Base-by-base conservation (phyloP, 2,888 invertebrate genomes). In the Pollenia amentaria region DNA sequence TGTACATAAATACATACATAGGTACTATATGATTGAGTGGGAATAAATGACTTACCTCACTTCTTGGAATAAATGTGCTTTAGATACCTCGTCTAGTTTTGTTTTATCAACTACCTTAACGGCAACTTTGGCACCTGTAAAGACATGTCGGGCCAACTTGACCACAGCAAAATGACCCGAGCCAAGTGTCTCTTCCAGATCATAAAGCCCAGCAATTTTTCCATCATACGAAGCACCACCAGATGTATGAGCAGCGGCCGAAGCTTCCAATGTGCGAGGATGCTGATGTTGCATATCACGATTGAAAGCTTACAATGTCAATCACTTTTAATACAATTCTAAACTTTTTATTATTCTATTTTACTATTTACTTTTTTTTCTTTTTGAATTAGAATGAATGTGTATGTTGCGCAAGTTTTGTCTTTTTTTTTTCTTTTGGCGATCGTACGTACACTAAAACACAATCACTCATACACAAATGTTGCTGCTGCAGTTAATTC, bases 31-130 rank as follows among this genome's bases (percentile, higher is more conserved):
- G 4, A 29, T 29, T 29, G 10, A 60, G 40, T 64, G 38, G 46
- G 40, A 21, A 57, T 51, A 42, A 57, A 16, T 48, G 7, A 64
- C 91, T 89, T 88, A 94, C 93, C 93, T 94, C 93, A 99, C 97
- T 97, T 97, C 97, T 94, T 99, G 98, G 94, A 98, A 98, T 89
- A 99, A 95, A 95, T 99, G 99, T 85, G 98, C 97, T 91, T 97
- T 96, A 18, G 99, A 99, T 55, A 98, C 96, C 90, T 98, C 98
- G 94, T 99, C 99, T 90, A 99, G 94, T 94, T 99, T 99, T 90
- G 97, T 98, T 94, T 99, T 99, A 94, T 99, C 99, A 91, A 99
- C 99, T 88, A 99, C 97, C 95, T 98, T 98, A 77, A 98, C 98
- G 79, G 98, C 98, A 81, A 99, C 99, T 94, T 98, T 98, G 94